Evolutionary conservation across 1,140 invertebrate species (phyloP), one percentile per base, ranked within the genome.

Genomic region (Coptotermes formosanus): DNA sequence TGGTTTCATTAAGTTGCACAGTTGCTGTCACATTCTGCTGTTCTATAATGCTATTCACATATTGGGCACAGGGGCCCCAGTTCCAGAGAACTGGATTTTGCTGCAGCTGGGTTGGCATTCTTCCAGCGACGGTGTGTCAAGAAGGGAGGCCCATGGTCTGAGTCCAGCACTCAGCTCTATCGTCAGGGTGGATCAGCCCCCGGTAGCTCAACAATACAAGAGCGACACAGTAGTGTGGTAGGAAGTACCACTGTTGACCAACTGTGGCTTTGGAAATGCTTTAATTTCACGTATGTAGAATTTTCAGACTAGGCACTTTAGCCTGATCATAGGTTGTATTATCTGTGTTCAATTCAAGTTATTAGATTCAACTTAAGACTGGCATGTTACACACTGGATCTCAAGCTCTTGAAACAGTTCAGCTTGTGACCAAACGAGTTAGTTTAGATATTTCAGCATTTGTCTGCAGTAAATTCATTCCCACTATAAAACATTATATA

Each of bases 181-280:
- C 84, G 84, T 32, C 52, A 82, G 86, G 84, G 43, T 25, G 75
- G 32, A 3, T 52, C 83, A 19, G 44, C 84, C 23, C 48, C 38
- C 23, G 32, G 25, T 23, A 64, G 45, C 38, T 14, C 38, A 16
- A 43, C 81, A 25, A 75, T 75, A 2, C 14, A 45, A 14, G 0
- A 23, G 44, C 21, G 23, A 45, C 83, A 52, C 30, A 45, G 83
- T 45, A 52, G 44, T n/a, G 44, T 84, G 23, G 44, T 84, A 23
- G 83, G 83, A 14, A 32, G 44, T 2, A 91, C 91, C 4, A 89
- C 91, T 2, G 91, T 93, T 82, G 93, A 94, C 87, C 90, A 93
- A 59, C 90, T 94, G 0, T 94, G 94, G 94, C 91, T 94, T 88
- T 94, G 94, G 93, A 93, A 92, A 86, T 94, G 94, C 87, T 93